Evolutionary conservation across 2,888 invertebrate genomes (phyloP), one percentile per base, ranked within the genome.

Genomic region (Sesamia inferens): DNA sequence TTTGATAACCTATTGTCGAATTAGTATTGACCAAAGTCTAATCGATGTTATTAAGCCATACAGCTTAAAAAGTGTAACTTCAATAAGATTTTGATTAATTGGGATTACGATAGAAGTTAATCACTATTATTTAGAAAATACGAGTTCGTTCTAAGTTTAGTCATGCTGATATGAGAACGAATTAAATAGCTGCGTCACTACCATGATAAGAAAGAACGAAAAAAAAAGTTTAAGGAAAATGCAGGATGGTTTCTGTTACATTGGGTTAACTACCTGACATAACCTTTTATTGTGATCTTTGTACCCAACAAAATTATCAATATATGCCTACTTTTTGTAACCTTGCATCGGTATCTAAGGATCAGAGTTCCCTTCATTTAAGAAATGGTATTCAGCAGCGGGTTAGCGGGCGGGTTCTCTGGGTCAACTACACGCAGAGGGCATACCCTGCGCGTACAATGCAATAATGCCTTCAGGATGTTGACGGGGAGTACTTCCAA

Each of bases 271-370:
- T 48, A 73, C 61, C 73, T 72, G 47, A 42, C 61, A n/a, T 66
- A 48, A 39, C 57, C 44, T 61, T 65, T 68, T 31, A 51, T 67
- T 62, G 31, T 42, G 61, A 55, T 62, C 47, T 62, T 82, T 82
- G 78, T 77, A 78, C 82, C 13, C 24, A 31, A 24, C 44, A 51
- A 13, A 31, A 63, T 81, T 63, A 22, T 81, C 42, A 75, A 57
- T 55, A n/a, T 4, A 39, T 0, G 16, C 1, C 14, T 24, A 7
- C 19, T 47, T 16, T 39, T 42, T 51, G 13, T 54, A 24, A 8
- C 8, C n/a, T 31, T 31, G 24, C 22, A 47, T 10, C 13, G 54
- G 59, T 22, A 42, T 24, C 22, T 42, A n/a, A 7, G 10, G 47
- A 24, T n/a, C 11, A 31, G 14, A 16, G 16, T 39, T 51, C 10